phyloP scores from a whole-genome alignment of 2,888 invertebrate species.

The Scaptomyza caliginosa region DNA sequence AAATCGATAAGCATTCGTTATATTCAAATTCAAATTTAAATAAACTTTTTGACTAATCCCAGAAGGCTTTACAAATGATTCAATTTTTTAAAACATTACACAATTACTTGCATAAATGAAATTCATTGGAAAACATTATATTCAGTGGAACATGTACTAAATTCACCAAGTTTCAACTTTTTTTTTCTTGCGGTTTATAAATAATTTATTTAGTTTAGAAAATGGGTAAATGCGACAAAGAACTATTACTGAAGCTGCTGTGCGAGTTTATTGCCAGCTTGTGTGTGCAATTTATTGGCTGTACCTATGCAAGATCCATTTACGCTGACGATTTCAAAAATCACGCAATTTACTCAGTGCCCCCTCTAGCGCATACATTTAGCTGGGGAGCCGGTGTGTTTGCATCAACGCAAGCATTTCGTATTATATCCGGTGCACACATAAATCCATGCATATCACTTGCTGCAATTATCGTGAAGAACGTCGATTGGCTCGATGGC shows the following conservation, averaged over 20 bases:
- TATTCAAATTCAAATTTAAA: neutral
- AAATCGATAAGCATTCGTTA: neutral
- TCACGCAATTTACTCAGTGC: too few relatives aligned
- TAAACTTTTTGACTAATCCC: neutral
- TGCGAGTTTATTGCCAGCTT: slow-evolving; percentile 30
- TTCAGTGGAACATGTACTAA: slow-evolving; percentile 6
- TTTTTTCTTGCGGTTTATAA: neutral
- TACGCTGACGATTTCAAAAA: too few relatives aligned
- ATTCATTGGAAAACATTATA: neutral
- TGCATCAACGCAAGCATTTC: slow-evolving; percentile 44
- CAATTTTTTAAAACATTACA: neutral
- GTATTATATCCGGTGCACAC: slow-evolving; percentile 50
- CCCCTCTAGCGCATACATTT: too few relatives aligned
- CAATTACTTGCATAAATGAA: neutral
- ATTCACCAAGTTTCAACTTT: slow-evolving; percentile 3
- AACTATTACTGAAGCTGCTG: slow-evolving; percentile 7
- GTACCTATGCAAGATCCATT: neutral
- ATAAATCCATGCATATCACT: slow-evolving; percentile 47
- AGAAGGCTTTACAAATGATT: slow-evolving; percentile 3
- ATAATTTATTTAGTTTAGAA: neutral
- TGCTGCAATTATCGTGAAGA: slow-evolving; percentile 40
- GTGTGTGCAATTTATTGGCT: slow-evolving; percentile 30
- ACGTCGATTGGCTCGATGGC: slow-evolving; percentile 9
- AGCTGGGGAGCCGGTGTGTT: slow-evolving; percentile 43
- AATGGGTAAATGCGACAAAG: slow-evolving; percentile 31